Percentiles rank a stretch among this genome's conserved stretches.
Conservation (phyloP, 2,797 vertebrate species). For the Adelosebastes latens region DNA sequence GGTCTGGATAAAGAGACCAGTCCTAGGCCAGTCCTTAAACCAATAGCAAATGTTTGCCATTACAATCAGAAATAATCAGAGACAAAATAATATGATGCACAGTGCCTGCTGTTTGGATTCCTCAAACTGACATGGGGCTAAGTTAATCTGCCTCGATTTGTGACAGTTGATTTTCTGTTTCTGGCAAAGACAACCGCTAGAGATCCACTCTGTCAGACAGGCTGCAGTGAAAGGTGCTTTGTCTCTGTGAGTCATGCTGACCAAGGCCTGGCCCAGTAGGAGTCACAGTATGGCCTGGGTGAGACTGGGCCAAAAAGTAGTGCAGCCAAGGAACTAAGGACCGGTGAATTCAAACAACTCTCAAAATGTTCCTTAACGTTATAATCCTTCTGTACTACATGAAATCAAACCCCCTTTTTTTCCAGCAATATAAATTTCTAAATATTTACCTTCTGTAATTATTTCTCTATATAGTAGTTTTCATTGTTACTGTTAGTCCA, state of each 20-base stretch:
- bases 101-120: background rate
- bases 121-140: background rate
- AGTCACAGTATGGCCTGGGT: background rate
- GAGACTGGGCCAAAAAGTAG: background rate
- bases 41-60: slow-evolving; percentile 21
- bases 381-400: background rate
- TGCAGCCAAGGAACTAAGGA: background rate
- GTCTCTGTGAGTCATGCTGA: slow-evolving; percentile 7
- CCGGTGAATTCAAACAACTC: background rate
- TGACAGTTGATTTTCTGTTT: slow-evolving; percentile 5
- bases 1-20: background rate
- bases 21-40: background rate
- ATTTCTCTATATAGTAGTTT: background rate
- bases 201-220: background rate
- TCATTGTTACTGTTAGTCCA: background rate
- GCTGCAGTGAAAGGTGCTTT: slow-evolving; percentile 18
- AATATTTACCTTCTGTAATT: background rate
- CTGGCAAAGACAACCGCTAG: slow-evolving; percentile 8
- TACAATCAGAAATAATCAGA: background rate
- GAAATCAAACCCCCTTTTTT: background rate
- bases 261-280: background rate
- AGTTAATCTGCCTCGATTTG: background rate
- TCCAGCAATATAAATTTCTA: background rate
- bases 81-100: background rate
- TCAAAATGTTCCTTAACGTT: background rate